A percentile compares a stretch with the other conserved stretches of the same genome.
phyloP scores from a whole-genome alignment of 2,888 invertebrate species.

The Acheta domesticus region DNA sequence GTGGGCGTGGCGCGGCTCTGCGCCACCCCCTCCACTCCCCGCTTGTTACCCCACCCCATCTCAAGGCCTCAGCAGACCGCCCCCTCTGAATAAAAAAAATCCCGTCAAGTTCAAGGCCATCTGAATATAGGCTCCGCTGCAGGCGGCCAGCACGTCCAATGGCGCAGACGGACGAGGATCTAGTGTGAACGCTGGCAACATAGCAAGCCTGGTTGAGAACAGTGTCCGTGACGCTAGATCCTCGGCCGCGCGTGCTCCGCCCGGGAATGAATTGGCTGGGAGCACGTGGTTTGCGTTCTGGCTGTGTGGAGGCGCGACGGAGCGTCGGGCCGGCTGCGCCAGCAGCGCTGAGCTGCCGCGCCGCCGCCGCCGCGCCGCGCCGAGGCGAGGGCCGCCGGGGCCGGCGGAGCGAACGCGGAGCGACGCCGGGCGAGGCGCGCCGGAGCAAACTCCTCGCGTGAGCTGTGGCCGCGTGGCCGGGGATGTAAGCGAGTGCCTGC shows the following conservation, averaged over 20 bases:
- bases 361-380: not conserved
- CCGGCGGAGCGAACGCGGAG: not conserved
- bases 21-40: not conserved
- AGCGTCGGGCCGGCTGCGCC: not conserved
- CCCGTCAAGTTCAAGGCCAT: slow-evolving; percentile 35
- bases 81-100: slow-evolving; percentile 23
- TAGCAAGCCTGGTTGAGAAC: not conserved
- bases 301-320: slow-evolving; percentile 30
- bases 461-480: not conserved
- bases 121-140: slow-evolving; percentile 33
- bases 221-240: slow-evolving; percentile 11
- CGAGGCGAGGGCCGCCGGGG: not conserved
- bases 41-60: not conserved
- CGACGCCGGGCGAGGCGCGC: not conserved
- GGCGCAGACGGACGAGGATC: not conserved
- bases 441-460: too few relatives aligned
- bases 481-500: slow-evolving; percentile 21
- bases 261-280: slow-evolving; percentile 25
- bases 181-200: not conserved
- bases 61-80: not conserved
- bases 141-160: not conserved
- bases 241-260: slow-evolving; percentile 5
- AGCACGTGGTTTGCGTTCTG: slow-evolving; percentile 30
- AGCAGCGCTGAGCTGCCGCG: not conserved
- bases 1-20: not conserved